Base-by-base conservation (phyloP, 2,888 invertebrate species). In the Leptura quadrifasciata region DNA sequence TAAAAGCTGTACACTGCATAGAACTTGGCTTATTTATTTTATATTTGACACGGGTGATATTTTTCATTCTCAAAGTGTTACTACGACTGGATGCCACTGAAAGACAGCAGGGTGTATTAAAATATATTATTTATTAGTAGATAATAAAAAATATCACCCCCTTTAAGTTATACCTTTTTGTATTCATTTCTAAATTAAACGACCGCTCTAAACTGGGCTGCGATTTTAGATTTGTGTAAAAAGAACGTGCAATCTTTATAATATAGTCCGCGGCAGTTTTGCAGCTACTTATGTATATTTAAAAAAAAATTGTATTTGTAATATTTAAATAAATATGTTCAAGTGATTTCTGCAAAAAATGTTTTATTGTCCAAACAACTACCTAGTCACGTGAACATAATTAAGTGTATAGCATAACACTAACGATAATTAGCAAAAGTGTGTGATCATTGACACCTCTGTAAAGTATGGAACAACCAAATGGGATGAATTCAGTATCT, bases 271-370 rank as follows among this genome's bases (percentile, higher is more conserved):
- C 86, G 83, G 86, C 85, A 82, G 80, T 84, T 85, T 86, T 86
- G 87, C 86, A 86, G 87, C 85, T 86, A 85, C 80, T 84, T 86
- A 86, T 87, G 84, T 87, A 86, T 86, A 85, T 82, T 85, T 31
- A 83, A 84, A 84, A 84, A 84, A 84, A 83, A 84, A 83, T 71
- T 88, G 88, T 88, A 88, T 88, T 88, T 88, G 88, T 88, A 88
- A 87, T 86, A 88, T 88, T 87, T 83, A 85, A 88, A 88, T 88
- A 88, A 88, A 88, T 86, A 87, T 87, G 87, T 87, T 88, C 84
- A 83, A 87, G 86, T 84, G 83, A 86, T 77, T 81, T 78, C 79
- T 71, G 72, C 76, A 78, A 67, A 20, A 24, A 15, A 15, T 47
- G 35, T 63, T 63, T 63, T 12, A 39, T 63, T 63, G 39, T 21